Evolutionary conservation across 2,888 invertebrate species (phyloP).

Genomic region (Ennomos erosarius): DNA sequence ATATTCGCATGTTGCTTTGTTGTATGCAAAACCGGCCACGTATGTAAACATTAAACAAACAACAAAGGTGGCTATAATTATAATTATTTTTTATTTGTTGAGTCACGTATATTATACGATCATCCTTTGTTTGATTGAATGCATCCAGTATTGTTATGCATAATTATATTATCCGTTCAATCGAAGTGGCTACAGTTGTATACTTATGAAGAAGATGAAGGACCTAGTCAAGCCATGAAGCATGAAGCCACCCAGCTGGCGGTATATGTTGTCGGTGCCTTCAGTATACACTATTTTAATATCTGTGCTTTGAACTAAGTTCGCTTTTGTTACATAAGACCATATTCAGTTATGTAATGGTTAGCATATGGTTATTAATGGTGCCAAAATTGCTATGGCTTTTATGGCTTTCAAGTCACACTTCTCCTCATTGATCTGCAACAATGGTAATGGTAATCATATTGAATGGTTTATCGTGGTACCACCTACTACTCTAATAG

Average conservation of each 20-base stretch:
- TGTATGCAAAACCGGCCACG: conserved; percentile 8
- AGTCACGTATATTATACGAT: conserved; percentile 26
- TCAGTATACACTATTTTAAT: too few relatives aligned
- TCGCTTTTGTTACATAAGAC: too few relatives aligned
- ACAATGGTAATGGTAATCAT: background rate
- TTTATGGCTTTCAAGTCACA: background rate
- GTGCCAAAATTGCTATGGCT: conserved; percentile 7
- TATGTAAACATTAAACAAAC: conserved; percentile 10
- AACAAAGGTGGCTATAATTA: conserved; percentile 23
- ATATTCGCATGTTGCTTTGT: conserved; percentile 7
- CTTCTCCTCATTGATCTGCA: background rate
- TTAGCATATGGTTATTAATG: too few relatives aligned
- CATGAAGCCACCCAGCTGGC: too few relatives aligned
- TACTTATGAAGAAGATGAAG: too few relatives aligned
- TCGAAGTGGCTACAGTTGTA: too few relatives aligned
- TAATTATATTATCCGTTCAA: too few relatives aligned
- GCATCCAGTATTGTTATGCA: too few relatives aligned
- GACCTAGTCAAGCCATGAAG: too few relatives aligned
- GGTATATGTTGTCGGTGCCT: too few relatives aligned
- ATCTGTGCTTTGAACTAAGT: too few relatives aligned
- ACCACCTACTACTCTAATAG: background rate
- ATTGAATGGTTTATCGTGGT: background rate
- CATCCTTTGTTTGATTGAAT: conserved; percentile 29
- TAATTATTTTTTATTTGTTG: conserved; percentile 16
- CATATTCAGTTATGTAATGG: too few relatives aligned